These are phyloP conservation scores for Rhagologus leucostigma DNA, from an alignment of 2,113 vertebrate genomes.

Conservation along the genomic window DNA sequence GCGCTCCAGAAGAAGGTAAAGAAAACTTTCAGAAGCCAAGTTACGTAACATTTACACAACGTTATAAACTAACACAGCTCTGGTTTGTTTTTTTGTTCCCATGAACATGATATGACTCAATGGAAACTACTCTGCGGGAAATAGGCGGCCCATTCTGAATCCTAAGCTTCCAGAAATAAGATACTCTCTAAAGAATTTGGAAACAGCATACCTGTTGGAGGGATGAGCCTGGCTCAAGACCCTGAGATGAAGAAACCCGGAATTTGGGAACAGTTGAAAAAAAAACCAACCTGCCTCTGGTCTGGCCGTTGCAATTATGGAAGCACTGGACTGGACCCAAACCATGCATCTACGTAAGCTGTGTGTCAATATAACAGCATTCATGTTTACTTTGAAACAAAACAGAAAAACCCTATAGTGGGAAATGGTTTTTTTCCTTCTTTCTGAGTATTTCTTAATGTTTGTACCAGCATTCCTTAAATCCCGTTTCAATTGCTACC, in stretches of 20 bases:
- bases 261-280: background rate
- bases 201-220: background rate
- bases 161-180: slow-evolving; percentile 15
- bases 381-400: background rate
- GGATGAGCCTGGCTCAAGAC: background rate
- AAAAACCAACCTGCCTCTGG: background rate
- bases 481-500: background rate
- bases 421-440: background rate
- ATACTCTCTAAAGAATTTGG: background rate
- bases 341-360: background rate
- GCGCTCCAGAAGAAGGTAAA: slow-evolving; percentile 32
- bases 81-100: slow-evolving; percentile 52
- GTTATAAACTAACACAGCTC: slow-evolving; percentile 31
- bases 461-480: background rate
- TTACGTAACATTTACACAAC: slow-evolving; percentile 50
- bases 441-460: background rate
- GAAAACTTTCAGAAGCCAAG: slow-evolving; percentile 45
- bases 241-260: background rate
- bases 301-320: background rate
- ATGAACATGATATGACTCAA: slow-evolving; percentile 54
- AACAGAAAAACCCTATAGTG: background rate
- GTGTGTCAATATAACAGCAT: background rate
- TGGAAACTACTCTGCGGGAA: slow-evolving; percentile 33
- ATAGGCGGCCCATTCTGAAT: background rate
- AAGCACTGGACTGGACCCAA: background rate